Percentiles rank a stretch among this genome's conserved stretches.
These are phyloP conservation scores for Perca schrenkii DNA, from an alignment of 2,113 vertebrate genomes.

Conservation along the genomic window DNA sequence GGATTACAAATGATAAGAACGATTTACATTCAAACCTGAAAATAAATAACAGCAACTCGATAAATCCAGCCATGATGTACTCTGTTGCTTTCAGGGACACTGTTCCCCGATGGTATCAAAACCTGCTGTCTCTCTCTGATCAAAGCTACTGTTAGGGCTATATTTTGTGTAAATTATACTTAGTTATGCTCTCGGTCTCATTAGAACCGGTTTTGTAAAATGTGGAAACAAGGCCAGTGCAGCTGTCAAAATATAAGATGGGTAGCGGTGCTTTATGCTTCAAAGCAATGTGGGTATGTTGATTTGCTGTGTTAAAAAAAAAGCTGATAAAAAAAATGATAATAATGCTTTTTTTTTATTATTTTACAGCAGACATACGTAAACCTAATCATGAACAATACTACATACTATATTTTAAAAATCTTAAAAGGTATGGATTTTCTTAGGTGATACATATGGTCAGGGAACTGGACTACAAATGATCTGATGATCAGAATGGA, in stretches of 20 bases:
- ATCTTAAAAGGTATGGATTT: neutral
- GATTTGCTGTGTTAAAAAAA: neutral
- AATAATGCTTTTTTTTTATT: neutral
- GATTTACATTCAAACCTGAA: slow-evolving; percentile 1
- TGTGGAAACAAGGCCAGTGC: neutral
- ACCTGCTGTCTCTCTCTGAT: neutral
- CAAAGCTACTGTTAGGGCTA: neutral
- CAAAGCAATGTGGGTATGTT: neutral
- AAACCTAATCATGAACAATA: neutral
- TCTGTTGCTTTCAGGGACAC: slow-evolving; percentile 3
- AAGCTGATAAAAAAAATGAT: neutral
- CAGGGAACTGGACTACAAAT: neutral
- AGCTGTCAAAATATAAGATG: neutral
- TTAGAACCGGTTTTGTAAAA: neutral
- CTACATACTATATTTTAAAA: no score
- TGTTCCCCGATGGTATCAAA: neutral
- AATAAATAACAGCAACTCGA: slow-evolving; percentile 8
- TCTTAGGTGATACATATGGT: neutral
- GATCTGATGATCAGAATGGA: neutral
- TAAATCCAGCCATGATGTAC: slow-evolving; percentile 9
- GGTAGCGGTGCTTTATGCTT: neutral
- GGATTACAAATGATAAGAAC: slow-evolving; percentile 24
- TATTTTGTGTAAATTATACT: neutral
- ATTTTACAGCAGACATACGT: neutral
- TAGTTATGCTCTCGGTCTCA: neutral